phyloP scores from a whole-genome alignment of 2,888 invertebrate genomes.

The Rhagophthalmus giganteus region DNA sequence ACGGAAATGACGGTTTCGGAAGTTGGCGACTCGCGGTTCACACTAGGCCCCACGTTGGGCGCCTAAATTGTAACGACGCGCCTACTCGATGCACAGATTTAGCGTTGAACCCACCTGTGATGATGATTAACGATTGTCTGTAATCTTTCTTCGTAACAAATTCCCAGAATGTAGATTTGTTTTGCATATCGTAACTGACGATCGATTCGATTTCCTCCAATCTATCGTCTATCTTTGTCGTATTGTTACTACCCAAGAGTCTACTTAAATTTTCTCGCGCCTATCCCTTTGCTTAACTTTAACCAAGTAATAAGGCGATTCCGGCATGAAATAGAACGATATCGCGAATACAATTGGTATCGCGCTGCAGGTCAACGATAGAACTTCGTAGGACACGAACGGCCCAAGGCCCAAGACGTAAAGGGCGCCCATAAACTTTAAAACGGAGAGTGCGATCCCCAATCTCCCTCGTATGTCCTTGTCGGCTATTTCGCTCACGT shows the following conservation, averaged over 20 bases:
- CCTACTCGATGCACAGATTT: too few species aligned
- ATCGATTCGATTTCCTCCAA: conserved; percentile 52
- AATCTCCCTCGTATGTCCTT: conserved; percentile 58
- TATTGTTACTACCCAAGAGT: conserved; percentile 48
- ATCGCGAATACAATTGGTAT: conserved; percentile 50
- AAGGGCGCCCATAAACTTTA: conserved; percentile 51
- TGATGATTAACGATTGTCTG: conserved; percentile 27
- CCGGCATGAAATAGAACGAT: conserved; percentile 54
- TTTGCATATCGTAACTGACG: conserved; percentile 47
- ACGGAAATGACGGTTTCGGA: too few species aligned
- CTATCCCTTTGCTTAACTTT: conserved; percentile 47
- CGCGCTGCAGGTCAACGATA: conserved; percentile 45
- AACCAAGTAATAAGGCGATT: conserved; percentile 56
- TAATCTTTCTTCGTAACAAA: conserved; percentile 40
- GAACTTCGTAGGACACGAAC: conserved; percentile 48
- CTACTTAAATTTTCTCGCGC: conserved; percentile 43
- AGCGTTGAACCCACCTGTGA: conserved; percentile 17
- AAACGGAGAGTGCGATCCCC: conserved; percentile 44
- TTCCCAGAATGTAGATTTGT: conserved; percentile 46
- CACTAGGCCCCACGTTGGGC: too few species aligned
- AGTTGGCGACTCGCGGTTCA: too few species aligned
- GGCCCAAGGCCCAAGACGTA: conserved; percentile 52
- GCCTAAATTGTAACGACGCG: too few species aligned
- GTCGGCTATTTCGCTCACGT: conserved; percentile 60
- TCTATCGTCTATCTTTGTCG: conserved; percentile 51